phyloP scores from a whole-genome alignment of 2,888 invertebrate genomes.

The Sarcophaga carnaria region DNA sequence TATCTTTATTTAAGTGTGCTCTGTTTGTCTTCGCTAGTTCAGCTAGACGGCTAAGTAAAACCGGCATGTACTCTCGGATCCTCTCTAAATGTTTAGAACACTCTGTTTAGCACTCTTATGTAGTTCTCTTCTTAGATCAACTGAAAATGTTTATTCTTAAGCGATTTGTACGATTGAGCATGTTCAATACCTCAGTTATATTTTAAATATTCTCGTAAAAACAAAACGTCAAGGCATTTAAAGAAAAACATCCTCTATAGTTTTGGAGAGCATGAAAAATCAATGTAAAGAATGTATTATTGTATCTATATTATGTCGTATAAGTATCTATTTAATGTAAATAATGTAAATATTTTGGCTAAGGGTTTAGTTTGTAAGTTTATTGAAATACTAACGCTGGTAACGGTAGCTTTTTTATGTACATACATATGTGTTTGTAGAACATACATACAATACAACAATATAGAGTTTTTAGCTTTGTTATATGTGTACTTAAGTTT shows the following conservation, averaged over 20 bases:
- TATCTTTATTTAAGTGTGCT: not conserved
- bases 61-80: conserved; percentile 1
- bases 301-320: not conserved
- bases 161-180: conserved; percentile 40
- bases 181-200: conserved; percentile 20
- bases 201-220: not conserved
- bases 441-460: too few species aligned
- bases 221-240: not conserved
- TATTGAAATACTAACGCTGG: conserved; percentile 48
- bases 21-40: not conserved
- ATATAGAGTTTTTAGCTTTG: conserved; percentile 48
- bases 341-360: conserved; percentile 60
- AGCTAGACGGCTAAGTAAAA: not conserved
- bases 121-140: conserved; percentile 7
- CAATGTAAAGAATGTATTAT: conserved; percentile 14
- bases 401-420: conserved; percentile 26
- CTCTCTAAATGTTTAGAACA: conserved; percentile 44
- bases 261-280: not conserved
- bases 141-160: conserved; percentile 46
- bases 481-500: conserved; percentile 1
- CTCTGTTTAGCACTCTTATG: conserved; percentile 47
- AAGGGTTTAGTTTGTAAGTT: conserved; percentile 27
- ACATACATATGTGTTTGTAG: not conserved
- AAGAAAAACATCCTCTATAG: not conserved
- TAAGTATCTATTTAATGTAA: conserved; percentile 41